These are phyloP conservation scores for Larimichthys crocea DNA, from an alignment of 2,113 vertebrate species.

Conservation along the genomic window DNA sequence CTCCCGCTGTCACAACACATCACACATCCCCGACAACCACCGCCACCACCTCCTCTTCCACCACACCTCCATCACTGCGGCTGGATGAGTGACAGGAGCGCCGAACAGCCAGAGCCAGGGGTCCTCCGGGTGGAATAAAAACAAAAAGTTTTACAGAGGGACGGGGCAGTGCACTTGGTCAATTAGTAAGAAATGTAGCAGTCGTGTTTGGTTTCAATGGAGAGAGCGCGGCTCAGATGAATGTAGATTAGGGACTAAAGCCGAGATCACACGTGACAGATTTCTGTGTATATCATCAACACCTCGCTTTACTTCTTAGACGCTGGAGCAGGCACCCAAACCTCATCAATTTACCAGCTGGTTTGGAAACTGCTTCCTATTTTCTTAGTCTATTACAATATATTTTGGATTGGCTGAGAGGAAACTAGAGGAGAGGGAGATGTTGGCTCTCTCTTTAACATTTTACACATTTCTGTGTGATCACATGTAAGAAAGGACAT, in stretches of 20 bases:
- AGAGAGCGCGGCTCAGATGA: not conserved
- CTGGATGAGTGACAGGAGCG: conserved; percentile 63
- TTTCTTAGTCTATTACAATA: not conserved
- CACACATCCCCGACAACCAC: conserved; percentile 72
- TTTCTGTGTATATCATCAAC: not conserved
- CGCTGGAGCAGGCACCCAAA: too few species aligned
- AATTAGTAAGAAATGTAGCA: not conserved
- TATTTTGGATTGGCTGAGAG: not conserved
- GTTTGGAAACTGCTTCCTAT: not conserved
- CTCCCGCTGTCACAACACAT: conserved; percentile 88
- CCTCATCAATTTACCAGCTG: not conserved
- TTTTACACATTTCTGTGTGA: too few species aligned
- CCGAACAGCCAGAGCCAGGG: conserved; percentile 45
- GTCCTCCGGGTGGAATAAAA: conserved; percentile 32
- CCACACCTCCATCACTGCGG: conserved; percentile 69
- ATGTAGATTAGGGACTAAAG: not conserved
- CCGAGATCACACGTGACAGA: not conserved
- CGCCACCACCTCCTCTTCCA: conserved; percentile 60
- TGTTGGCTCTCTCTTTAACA: too few species aligned
- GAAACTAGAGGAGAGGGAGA: not conserved
- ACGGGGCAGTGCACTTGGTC: conserved; percentile 13
- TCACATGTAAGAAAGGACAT: too few species aligned
- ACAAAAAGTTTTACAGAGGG: conserved; percentile 51
- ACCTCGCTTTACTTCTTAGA: not conserved
- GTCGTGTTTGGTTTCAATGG: not conserved